Conservation (phyloP, 1,140 invertebrate genomes). For the Gonatopus flavifemur region DNA sequence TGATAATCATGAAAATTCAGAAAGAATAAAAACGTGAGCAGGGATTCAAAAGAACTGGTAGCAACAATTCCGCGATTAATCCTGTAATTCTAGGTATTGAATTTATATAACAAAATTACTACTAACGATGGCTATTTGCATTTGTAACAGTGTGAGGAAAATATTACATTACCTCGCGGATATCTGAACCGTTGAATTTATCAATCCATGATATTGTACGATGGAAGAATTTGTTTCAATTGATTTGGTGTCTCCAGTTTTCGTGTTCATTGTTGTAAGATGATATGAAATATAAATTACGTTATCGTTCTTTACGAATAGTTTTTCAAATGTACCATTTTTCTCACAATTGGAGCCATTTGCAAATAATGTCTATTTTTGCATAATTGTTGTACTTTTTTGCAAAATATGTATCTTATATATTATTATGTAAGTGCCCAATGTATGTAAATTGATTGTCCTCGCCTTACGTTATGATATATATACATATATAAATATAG, state of each 20-base stretch:
- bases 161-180: constrained; percentile 5
- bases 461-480: constrained; percentile 35
- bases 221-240: too few relatives aligned
- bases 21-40: too few relatives aligned
- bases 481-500: constrained; percentile 37
- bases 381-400: constrained; percentile 49
- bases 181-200: constrained; percentile 1
- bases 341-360: background rate
- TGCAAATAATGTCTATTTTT: constrained; percentile 42
- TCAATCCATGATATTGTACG: too few relatives aligned
- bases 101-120: constrained; percentile 14
- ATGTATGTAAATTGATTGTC: constrained; percentile 41
- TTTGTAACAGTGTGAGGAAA: constrained; percentile 4
- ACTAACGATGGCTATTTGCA: constrained; percentile 13
- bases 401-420: constrained; percentile 43
- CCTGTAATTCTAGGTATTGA: constrained; percentile 7
- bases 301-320: too few relatives aligned
- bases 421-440: constrained; percentile 35
- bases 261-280: too few relatives aligned
- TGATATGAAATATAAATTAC: too few relatives aligned
- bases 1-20: too few relatives aligned
- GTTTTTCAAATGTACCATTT: background rate
- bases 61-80: constrained; percentile 22
- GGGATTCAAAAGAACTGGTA: constrained; percentile 8
- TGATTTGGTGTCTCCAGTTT: too few relatives aligned